Base-by-base conservation (phyloP, 1,140 invertebrate species). In the Aphaenogaster ashmeadi region DNA sequence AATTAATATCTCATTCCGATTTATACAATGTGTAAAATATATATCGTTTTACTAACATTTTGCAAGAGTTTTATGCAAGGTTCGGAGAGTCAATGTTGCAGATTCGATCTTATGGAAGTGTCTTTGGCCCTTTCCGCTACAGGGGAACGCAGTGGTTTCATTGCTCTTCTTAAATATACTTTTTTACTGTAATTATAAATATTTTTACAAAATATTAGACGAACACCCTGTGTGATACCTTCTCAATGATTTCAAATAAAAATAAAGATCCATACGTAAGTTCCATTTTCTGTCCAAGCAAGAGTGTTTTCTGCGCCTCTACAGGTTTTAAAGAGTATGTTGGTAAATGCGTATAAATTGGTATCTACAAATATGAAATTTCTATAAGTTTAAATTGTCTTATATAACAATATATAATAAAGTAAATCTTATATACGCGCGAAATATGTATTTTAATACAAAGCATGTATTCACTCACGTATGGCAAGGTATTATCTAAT, bases 261-360 rank as follows among this genome's bases (percentile, higher is more conserved):
- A 41, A n/a, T 44, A 36, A 80, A 78, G 56, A 67, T 60, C 5
- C 13, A 18, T 58, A 75, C 64, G 9, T 33, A 54, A 77, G 27
- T 36, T 81, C 33, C 85, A 62, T 60, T 88, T 83, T 81, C 36
- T 78, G 60, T 27, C 9, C 72, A 9, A 77, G 56, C 9, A 92
- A 9, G 62, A 91, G 60, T 60, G 94, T 92, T 56, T 94, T 92
- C 71, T 96, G 95, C 33, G 94, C 91, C 54, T 95, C 94, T 64
- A 96, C 93, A 83, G 94, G 91, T 83, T 93, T 90, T 7, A 96
- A 94, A 18, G 95, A 93, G 87, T 95, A 94, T 71, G 96, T 95
- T 89, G 95, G 95, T 71, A 97, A 93, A 93, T 97, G 96, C 44
- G 94, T 91, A 91, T 96, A 97, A 56, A 97, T 94, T 50, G 96